Evolutionary conservation across 1,140 invertebrate species (phyloP).

Genomic region (Dendrolimus punctatus): DNA sequence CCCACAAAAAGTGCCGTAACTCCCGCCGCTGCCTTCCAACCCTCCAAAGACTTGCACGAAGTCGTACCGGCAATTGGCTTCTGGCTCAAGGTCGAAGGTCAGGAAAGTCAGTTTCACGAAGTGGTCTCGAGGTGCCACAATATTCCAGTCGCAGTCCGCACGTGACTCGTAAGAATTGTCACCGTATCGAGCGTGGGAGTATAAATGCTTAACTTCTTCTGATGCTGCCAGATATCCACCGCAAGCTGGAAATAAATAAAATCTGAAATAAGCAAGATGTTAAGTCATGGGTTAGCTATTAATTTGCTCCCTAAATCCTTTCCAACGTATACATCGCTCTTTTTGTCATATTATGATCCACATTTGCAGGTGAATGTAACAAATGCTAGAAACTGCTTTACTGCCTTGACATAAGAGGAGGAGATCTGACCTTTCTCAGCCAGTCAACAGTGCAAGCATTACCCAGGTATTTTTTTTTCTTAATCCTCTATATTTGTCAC

Average conservation of each 20-base stretch:
- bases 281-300: no score
- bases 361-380: no score
- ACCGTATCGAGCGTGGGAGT: constrained; percentile 94
- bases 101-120: constrained; percentile 90
- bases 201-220: constrained; percentile 85
- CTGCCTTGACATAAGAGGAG: no score
- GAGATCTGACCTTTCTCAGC: no score
- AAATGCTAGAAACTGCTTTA: no score
- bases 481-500: no score
- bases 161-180: constrained; percentile 91
- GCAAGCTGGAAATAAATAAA: constrained; percentile 79
- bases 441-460: no score
- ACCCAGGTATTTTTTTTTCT: no score
- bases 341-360: no score
- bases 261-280: constrained; percentile 1
- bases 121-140: constrained; percentile 84
- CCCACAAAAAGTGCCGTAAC: constrained; percentile 91
- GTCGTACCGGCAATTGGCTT: constrained; percentile 93
- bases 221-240: constrained; percentile 90
- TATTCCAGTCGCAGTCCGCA: constrained; percentile 95
- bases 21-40: constrained; percentile 83
- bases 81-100: constrained; percentile 94
- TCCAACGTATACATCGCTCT: no score
- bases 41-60: constrained; percentile 94
- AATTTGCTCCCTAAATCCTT: no score